Conservation (phyloP, 2,113 vertebrate genomes). For the Scolopax mira region DNA sequence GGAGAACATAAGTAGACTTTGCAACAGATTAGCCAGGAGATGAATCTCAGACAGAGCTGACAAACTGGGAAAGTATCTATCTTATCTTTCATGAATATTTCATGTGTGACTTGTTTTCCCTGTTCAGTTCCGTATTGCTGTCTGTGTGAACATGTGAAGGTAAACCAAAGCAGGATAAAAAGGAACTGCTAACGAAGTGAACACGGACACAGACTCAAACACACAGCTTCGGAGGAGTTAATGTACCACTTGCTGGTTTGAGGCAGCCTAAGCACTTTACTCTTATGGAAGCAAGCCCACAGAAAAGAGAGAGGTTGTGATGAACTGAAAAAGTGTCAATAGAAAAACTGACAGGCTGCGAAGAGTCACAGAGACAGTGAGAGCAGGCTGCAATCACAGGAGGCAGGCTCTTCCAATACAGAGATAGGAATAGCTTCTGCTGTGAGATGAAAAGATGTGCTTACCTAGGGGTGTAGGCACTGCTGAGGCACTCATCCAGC, state of each 20-base stretch:
- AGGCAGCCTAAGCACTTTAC: slow-evolving; percentile 16
- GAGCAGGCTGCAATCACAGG: slow-evolving; percentile 44
- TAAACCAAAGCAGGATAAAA: slow-evolving; percentile 13
- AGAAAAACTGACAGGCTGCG: slow-evolving; percentile 65
- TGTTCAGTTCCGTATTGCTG: not conserved
- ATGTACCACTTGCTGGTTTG: not conserved
- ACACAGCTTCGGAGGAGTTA: not conserved
- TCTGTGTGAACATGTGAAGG: slow-evolving; percentile 8
- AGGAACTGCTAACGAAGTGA: not conserved
- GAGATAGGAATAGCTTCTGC: slow-evolving; percentile 22
- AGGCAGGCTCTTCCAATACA: slow-evolving; percentile 29
- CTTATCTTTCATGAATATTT: not conserved
- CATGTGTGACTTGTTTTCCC: not conserved
- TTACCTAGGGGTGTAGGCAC: not conserved
- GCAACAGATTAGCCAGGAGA: slow-evolving; percentile 27
- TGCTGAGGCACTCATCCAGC: not conserved
- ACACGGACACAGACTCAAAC: not conserved
- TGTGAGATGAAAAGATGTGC: not conserved
- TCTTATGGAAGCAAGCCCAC: slow-evolving; percentile 15
- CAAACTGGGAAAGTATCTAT: not conserved
- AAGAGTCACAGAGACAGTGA: slow-evolving; percentile 46
- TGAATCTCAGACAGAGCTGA: slow-evolving; percentile 10
- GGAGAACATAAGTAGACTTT: slow-evolving; percentile 28
- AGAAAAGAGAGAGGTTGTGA: slow-evolving; percentile 24
- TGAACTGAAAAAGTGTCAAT: slow-evolving; percentile 43